Evolutionary conservation across 2,797 vertebrate species (phyloP).

Genomic region (Paramormyrops hopkinsi): DNA sequence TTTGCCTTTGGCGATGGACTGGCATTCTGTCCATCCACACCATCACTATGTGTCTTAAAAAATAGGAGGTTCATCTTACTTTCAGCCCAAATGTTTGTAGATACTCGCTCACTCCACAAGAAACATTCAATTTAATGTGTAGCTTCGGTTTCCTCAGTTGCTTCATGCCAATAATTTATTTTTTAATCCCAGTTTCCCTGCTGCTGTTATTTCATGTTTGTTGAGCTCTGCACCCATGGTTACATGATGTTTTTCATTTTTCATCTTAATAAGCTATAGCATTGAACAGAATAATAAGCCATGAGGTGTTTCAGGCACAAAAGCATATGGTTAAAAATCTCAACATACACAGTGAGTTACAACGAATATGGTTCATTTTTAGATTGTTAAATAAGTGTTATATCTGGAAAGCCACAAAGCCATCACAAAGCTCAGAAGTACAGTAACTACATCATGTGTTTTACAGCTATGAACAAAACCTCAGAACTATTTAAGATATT

Average conservation of each 20-base stretch:
- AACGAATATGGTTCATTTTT: background rate
- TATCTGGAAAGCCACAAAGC: background rate
- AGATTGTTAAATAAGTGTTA: background rate
- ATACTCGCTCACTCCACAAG: background rate
- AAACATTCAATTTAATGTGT: background rate
- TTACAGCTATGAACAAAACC: background rate
- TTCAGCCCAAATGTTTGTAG: background rate
- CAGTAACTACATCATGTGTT: background rate
- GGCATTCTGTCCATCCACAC: background rate
- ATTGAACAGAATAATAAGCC: background rate
- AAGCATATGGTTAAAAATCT: background rate
- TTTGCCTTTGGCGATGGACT: background rate
- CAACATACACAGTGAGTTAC: background rate
- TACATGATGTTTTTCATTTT: slow-evolving; percentile 2
- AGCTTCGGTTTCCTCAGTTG: background rate
- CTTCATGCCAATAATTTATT: background rate
- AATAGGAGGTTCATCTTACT: background rate
- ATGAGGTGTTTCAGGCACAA: background rate
- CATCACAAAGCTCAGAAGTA: background rate
- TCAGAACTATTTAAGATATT: background rate
- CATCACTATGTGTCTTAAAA: background rate
- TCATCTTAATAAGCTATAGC: background rate
- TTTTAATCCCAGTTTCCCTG: background rate
- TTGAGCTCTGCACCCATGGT: background rate
- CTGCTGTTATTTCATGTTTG: slow-evolving; percentile 5